phyloP scores from a whole-genome alignment of 2,113 vertebrate genomes.

The Charina bottae region DNA sequence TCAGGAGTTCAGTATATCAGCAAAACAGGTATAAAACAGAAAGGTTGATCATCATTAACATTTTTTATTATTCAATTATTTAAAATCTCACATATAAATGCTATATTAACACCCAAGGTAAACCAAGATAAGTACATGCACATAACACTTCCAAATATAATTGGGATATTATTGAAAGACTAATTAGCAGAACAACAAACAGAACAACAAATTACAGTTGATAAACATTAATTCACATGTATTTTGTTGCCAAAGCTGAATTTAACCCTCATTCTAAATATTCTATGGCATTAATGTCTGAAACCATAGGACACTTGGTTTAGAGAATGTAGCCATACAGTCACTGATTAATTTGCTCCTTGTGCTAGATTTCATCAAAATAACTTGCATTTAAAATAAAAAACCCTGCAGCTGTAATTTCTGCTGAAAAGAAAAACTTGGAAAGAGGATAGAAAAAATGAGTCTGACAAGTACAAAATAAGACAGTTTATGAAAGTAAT shows the following conservation, averaged over 20 bases:
- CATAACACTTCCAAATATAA: background rate
- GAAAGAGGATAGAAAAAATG: background rate
- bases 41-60: background rate
- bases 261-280: slow-evolving; percentile 3
- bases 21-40: background rate
- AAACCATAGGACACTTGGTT: background rate
- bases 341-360: background rate
- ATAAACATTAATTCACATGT: background rate
- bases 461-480: background rate
- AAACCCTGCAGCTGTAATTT: background rate
- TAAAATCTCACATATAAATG: background rate
- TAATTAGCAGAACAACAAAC: background rate
- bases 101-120: background rate
- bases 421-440: background rate
- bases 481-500: background rate
- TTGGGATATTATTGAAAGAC: background rate
- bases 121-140: background rate
- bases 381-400: background rate
- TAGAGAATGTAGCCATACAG: background rate
- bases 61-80: background rate
- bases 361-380: background rate
- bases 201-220: background rate
- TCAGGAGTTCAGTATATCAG: slow-evolving; percentile 1
- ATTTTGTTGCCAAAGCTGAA: background rate
- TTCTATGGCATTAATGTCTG: background rate